A percentile compares a stretch with the other conserved stretches of the same genome.
Conservation (phyloP, 1,140 invertebrate species). For the Asobara japonica region DNA sequence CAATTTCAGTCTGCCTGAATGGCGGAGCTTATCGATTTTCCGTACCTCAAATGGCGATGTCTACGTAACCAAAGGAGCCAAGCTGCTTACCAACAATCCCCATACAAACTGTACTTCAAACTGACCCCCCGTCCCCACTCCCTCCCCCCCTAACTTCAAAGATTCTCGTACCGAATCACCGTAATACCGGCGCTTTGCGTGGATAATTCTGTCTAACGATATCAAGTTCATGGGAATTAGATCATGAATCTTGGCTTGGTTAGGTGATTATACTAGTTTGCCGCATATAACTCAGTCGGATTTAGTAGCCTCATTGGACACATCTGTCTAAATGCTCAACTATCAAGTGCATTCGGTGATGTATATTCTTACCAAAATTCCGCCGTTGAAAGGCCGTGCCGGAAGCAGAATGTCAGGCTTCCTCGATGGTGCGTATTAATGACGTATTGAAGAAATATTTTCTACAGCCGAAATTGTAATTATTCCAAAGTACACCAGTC, state of each 20-base stretch:
- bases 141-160: background rate
- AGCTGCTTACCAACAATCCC: background rate
- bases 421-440: too few relatives aligned
- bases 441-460: too few relatives aligned
- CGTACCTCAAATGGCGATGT: background rate
- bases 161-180: background rate
- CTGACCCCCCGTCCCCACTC: constrained; percentile 20
- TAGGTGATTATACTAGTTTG: constrained; percentile 50
- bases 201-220: constrained; percentile 56
- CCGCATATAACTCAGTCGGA: constrained; percentile 56
- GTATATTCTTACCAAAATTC: background rate
- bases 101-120: background rate
- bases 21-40: constrained; percentile 17
- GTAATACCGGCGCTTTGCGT: constrained; percentile 40
- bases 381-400: too few relatives aligned
- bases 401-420: too few relatives aligned
- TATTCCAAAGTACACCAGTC: too few relatives aligned
- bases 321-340: constrained; percentile 25
- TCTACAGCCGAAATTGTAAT: too few relatives aligned
- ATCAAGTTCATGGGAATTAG: constrained; percentile 59
- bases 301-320: constrained; percentile 53
- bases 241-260: constrained; percentile 53
- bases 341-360: background rate
- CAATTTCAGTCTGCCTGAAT: background rate
- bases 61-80: background rate